Evolutionary conservation across 2,113 vertebrate genomes (phyloP).

Genomic region (Pantherophis guttatus): DNA sequence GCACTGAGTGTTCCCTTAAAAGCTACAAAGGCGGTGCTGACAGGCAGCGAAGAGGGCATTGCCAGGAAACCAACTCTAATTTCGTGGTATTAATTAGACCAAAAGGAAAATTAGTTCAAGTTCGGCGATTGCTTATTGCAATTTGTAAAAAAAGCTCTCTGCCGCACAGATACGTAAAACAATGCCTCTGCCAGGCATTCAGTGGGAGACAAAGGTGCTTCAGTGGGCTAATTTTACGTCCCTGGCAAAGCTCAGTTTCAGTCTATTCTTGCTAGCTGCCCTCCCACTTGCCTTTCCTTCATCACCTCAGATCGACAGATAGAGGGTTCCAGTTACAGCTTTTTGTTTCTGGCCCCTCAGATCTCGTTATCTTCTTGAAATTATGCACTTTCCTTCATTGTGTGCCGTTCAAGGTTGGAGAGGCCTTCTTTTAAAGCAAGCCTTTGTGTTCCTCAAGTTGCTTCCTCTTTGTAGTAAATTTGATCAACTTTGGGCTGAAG

Average conservation of each 20-base stretch:
- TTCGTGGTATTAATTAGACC: constrained; percentile 42
- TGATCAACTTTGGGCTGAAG: constrained; percentile 45
- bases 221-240: constrained; percentile 71
- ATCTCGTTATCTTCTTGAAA: constrained; percentile 68
- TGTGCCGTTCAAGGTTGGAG: constrained; percentile 49
- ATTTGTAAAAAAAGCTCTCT: constrained; percentile 60
- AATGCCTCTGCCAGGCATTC: constrained; percentile 56
- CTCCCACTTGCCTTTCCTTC: constrained; percentile 66
- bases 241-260: constrained; percentile 64
- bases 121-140: constrained; percentile 45
- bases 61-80: constrained; percentile 24
- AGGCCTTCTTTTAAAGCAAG: constrained; percentile 52
- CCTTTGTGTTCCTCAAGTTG: constrained; percentile 42
- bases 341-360: constrained; percentile 64
- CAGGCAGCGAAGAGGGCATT: constrained; percentile 25
- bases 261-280: constrained; percentile 61
- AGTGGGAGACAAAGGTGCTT: constrained; percentile 62
- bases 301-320: constrained; percentile 67
- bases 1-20: constrained; percentile 18
- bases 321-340: constrained; percentile 56
- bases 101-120: constrained; percentile 61
- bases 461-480: constrained; percentile 40
- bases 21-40: constrained; percentile 42
- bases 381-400: constrained; percentile 58
- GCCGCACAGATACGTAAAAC: constrained; percentile 49